phyloP scores from a whole-genome alignment of 2,113 vertebrate genomes.

The Mustelus asterias region DNA sequence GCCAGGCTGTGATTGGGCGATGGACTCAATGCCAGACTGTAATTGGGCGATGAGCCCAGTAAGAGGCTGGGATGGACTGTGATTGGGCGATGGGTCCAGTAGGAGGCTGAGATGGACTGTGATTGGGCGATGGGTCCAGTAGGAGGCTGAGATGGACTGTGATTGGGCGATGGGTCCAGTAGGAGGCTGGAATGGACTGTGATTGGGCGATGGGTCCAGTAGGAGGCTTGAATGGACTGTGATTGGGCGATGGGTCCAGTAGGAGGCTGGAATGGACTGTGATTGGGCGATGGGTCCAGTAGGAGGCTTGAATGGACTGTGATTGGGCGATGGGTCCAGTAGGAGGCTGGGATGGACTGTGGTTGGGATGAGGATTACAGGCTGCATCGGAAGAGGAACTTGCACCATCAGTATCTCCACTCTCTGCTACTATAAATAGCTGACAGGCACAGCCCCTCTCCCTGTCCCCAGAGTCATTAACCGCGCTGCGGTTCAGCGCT shows the following conservation, averaged over 20 bases:
- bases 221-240: background rate
- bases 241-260: background rate
- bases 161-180: background rate
- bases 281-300: background rate
- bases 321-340: background rate
- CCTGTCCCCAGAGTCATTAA: background rate
- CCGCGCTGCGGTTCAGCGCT: background rate
- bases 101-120: background rate
- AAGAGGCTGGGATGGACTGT: background rate
- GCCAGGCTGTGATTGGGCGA: background rate
- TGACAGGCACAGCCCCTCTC: background rate
- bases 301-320: background rate
- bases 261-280: background rate
- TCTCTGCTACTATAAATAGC: background rate
- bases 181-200: background rate
- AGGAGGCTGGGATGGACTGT: background rate
- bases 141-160: background rate
- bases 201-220: background rate
- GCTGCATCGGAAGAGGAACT: constrained; percentile 24
- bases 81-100: background rate
- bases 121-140: background rate
- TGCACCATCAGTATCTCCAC: constrained; percentile 6
- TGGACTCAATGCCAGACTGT: background rate
- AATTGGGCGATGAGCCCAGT: background rate
- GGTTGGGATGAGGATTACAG: background rate